phyloP scores from a whole-genome alignment of 2,797 vertebrate genomes.

The Dryobates pubescens region DNA sequence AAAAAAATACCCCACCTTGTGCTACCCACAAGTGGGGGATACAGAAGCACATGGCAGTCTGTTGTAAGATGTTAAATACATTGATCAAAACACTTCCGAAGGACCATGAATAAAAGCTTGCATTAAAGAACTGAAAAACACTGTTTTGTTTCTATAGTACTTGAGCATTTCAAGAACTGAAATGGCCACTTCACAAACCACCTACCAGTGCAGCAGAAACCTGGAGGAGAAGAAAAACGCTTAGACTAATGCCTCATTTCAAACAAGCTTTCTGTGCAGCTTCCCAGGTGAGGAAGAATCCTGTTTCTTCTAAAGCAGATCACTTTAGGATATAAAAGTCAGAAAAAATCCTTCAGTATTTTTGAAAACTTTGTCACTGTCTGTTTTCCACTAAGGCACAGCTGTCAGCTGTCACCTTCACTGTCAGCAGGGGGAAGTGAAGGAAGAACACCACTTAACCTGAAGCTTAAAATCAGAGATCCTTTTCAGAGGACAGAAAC shows the following conservation, averaged over 20 bases:
- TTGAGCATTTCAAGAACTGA: neutral
- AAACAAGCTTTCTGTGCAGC: neutral
- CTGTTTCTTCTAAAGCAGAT: neutral
- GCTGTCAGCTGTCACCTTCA: neutral
- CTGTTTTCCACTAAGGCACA: neutral
- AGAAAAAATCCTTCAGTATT: neutral
- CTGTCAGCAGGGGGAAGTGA: fast-evolving
- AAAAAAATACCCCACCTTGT: neutral
- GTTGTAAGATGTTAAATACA: neutral
- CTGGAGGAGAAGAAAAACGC: neutral
- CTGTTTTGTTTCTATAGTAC: neutral
- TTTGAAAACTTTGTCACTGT: neutral
- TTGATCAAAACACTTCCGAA: neutral
- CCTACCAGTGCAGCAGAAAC: neutral
- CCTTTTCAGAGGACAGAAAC: neutral
- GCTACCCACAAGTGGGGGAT: neutral
- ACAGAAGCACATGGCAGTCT: neutral
- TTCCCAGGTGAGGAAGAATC: neutral
- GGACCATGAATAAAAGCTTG: neutral
- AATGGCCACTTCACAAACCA: neutral
- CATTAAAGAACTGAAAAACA: neutral
- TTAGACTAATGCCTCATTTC: neutral
- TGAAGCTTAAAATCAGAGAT: neutral
- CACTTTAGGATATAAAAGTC: neutral
- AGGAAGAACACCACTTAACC: neutral